Evolutionary conservation across 1,140 invertebrate genomes (phyloP), one percentile per base, ranked within the genome.

Genomic region (Drosophila aff.): DNA sequence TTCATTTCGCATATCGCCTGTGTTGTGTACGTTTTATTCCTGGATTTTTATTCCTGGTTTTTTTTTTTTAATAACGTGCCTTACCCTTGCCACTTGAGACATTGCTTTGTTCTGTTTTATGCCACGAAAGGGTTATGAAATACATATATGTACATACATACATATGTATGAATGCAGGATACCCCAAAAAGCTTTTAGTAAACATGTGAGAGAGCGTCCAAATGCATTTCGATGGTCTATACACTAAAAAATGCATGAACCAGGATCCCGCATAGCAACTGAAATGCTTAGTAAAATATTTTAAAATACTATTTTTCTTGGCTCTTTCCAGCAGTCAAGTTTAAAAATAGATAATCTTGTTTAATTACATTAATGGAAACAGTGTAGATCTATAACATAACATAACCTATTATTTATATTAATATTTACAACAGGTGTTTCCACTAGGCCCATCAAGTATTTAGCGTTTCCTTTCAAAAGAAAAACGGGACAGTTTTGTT

Each of bases 71-170:
- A 55, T 78, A 75, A 66, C 68, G 65, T 81, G 76, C 84, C 84
- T 78, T 89, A 87, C 84, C 84, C 84, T 89, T 89, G 84, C 85
- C 85, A 90, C 85, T 90, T 90, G 85, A 90, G 85, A 90, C 85
- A 90, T 85, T 90, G 86, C 85, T 91, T 90, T 90, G 85, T 90
- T 90, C 81, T 84, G 76, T 52, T 65, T 65, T 68, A 76, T 62
- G 71, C 50, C 61, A 76, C 60, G 86, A 89, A 89, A 67, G 84
- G 84, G 81, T 89, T 90, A 84, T 82, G 83, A 59, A 59, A 81
- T 62, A 71, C 58, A 59, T 31, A 67, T 63, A 49, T 16, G 13
- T 49, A 26, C 8, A 4, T 49, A 49, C 4, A 16, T 2, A 15
- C 15, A 28, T 26, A 49, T n/a, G 49, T 23, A 55, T 23, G 15